A percentile compares a stretch with the other conserved stretches of the same genome.
Conservation (phyloP, 1,140 invertebrate genomes). For the Drosophila saltans region DNA sequence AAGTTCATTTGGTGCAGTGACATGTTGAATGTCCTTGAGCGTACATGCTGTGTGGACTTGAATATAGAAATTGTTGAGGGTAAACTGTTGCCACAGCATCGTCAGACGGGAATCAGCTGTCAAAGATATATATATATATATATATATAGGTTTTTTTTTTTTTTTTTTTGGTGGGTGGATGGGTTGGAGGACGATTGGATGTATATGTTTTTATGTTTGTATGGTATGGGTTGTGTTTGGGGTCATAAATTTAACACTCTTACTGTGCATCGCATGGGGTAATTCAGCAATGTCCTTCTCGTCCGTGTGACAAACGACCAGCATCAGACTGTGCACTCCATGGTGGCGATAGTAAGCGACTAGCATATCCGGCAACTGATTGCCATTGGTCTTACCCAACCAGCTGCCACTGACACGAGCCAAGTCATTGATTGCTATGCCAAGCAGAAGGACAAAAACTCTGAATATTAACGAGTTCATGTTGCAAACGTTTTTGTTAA, state of each 20-base stretch:
- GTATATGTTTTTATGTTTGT: constrained; percentile 1
- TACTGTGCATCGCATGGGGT: constrained; percentile 34
- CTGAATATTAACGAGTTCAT: constrained; percentile 75
- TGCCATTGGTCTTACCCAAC: constrained; percentile 51
- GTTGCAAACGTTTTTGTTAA: constrained; percentile 38
- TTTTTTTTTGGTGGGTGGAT: too few relatives aligned
- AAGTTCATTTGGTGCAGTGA: constrained; percentile 35
- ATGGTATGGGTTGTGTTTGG: neutral
- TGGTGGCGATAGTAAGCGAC: constrained; percentile 78
- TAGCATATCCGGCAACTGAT: constrained; percentile 79
- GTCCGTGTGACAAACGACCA: constrained; percentile 73
- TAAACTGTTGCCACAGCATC: constrained; percentile 54
- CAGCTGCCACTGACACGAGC: constrained; percentile 64
- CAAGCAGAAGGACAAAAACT: constrained; percentile 37
- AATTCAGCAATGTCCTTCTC: constrained; percentile 66
- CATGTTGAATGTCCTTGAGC: constrained; percentile 52
- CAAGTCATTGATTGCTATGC: constrained; percentile 44
- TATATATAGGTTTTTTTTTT: neutral
- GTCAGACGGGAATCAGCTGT: constrained; percentile 45
- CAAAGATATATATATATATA: neutral
- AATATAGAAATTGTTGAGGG: constrained; percentile 65
- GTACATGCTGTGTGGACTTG: constrained; percentile 61
- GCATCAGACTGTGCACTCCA: constrained; percentile 72
- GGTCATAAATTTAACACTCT: constrained; percentile 52
- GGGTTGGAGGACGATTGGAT: too few relatives aligned